phyloP scores from a whole-genome alignment of 2,888 invertebrate genomes.

The Latrodectus hesperus region DNA sequence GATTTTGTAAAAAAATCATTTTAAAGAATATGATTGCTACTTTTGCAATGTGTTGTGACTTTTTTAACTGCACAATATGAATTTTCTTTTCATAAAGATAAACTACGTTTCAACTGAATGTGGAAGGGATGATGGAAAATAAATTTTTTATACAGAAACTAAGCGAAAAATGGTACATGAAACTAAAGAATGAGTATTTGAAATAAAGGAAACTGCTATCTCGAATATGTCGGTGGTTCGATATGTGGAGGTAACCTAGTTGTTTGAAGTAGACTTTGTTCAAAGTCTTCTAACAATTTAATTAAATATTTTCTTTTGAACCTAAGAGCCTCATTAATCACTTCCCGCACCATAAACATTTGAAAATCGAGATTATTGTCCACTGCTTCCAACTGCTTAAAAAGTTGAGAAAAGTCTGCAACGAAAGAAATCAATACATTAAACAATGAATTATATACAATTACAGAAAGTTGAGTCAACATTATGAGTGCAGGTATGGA shows the following conservation, averaged over 20 bases:
- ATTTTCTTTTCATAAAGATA: too few species aligned
- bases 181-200: neutral
- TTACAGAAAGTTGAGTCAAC: too few species aligned
- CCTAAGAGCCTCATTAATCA: constrained; percentile 84
- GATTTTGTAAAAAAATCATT: too few species aligned
- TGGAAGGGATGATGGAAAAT: too few species aligned
- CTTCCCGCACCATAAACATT: constrained; percentile 82
- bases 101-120: too few species aligned
- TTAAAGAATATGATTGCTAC: too few species aligned
- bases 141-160: too few species aligned
- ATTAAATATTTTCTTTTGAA: constrained; percentile 86
- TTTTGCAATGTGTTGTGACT: too few species aligned
- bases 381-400: constrained; percentile 82
- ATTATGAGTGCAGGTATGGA: too few species aligned
- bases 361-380: constrained; percentile 83
- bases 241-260: constrained; percentile 29
- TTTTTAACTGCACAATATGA: too few species aligned
- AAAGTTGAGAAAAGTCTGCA: constrained; percentile 82
- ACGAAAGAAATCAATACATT: constrained; percentile 31
- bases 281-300: constrained; percentile 70
- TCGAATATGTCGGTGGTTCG: constrained; percentile 61
- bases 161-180: neutral
- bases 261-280: constrained; percentile 69
- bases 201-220: constrained; percentile 19
- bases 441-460: neutral